Evolutionary conservation across 1,140 invertebrate species (phyloP).

Genomic region (Tetraneura akinire): DNA sequence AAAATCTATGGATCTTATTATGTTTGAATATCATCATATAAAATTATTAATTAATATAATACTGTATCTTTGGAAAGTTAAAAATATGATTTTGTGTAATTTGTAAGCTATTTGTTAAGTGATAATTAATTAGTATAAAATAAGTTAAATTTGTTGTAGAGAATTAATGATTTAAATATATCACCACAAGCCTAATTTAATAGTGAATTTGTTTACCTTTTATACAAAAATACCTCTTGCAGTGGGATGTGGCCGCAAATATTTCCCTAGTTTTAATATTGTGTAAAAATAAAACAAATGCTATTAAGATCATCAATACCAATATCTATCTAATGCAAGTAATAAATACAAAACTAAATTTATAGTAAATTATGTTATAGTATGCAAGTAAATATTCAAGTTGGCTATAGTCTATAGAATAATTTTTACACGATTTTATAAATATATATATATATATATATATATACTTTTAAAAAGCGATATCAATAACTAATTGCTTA

Average conservation of each 20-base stretch:
- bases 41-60: no score
- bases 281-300: conserved; percentile 39
- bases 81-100: no score
- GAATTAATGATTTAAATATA: not conserved
- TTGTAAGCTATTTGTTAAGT: no score
- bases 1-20: no score
- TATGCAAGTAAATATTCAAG: not conserved
- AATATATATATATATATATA: not conserved
- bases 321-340: conserved; percentile 17
- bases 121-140: no score
- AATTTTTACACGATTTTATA: not conserved
- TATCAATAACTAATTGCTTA: not conserved
- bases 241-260: conserved; percentile 48
- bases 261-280: conserved; percentile 47
- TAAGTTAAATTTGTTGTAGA: not conserved
- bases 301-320: conserved; percentile 22
- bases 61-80: no score
- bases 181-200: conserved; percentile 3
- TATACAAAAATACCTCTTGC: conserved; percentile 47
- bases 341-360: not conserved
- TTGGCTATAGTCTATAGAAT: not conserved
- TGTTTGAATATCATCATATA: no score
- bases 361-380: not conserved
- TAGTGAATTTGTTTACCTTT: conserved; percentile 42
- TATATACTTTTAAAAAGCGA: conserved; percentile 8